Evolutionary conservation across 2,888 invertebrate genomes (phyloP), one percentile per base, ranked within the genome.

Genomic region (Mythimna ferrago): DNA sequence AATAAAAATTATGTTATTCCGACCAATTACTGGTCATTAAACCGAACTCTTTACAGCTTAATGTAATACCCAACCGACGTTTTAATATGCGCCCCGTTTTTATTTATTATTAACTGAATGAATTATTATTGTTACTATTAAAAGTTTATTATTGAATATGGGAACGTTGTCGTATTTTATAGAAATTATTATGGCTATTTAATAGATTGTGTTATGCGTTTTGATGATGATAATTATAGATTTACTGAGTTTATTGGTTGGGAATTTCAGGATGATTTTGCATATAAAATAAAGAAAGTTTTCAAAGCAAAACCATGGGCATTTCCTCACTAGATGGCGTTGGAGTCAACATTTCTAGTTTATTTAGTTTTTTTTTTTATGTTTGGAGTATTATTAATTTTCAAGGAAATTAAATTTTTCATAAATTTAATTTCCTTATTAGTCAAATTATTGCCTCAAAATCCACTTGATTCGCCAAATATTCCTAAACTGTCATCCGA

Each of bases 1-100:
- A 93, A 94, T 94, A 94, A 95, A 94, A 94, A 93, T 91, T 89
- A 93, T 94, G 93, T 94, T 94, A 93, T 92, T 91, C 89, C 83
- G 88, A 91, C 93, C 94, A 94, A 95, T 95, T 95, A 94, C 91
- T 76, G 89, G 86, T 92, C 89, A 94, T 95, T 93, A 94, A 93
- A 93, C 91, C 92, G 92, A 92, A 91, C 91, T 92, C 83, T 94
- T 94, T 94, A 94, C 91, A 86, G 91, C 92, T 88, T 91, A 91
- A 92, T 92, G 90, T 89, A 92, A 90, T 91, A 87, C 88, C 87
- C 79, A 79, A 81, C 84, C 83, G 80, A 87, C 88, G 87, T 88
- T 81, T 89, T 87, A 89, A 90, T 88, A 85, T 80, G 83, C 84
- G 81, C 82, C 67, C 80, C 54, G 73, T 81, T 88, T 89, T 88